A percentile compares a stretch with the other conserved stretches of the same genome.
These are phyloP conservation scores for Scylla paramamosain DNA, from an alignment of 1,140 invertebrate genomes.

Conservation along the genomic window DNA sequence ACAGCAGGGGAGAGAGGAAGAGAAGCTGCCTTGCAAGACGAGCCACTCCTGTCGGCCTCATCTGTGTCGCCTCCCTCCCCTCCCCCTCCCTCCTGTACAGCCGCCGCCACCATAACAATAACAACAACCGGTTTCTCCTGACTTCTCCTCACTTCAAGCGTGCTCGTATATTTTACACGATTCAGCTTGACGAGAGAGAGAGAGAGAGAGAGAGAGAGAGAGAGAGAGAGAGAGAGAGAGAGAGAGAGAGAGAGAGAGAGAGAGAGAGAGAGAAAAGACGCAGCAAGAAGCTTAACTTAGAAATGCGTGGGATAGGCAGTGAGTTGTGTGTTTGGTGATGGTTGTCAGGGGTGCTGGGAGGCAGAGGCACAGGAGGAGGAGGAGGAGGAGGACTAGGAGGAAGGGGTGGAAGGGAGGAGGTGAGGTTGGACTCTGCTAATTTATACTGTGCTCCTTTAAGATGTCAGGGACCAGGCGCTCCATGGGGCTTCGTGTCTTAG, in stretches of 20 bases:
- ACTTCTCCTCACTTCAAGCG: too few relatives aligned
- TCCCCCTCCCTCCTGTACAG: too few relatives aligned
- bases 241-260: not conserved
- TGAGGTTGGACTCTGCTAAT: conserved; percentile 35
- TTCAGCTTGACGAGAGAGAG: too few relatives aligned
- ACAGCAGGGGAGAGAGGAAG: not conserved
- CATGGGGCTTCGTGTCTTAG: conserved; percentile 49
- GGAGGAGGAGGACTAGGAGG: not conserved
- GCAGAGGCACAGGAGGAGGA: not conserved
- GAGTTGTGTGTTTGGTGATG: not conserved
- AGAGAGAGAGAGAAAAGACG: not conserved
- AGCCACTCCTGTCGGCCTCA: not conserved
- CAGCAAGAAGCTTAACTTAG: not conserved
- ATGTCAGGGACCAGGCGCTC: conserved; percentile 30
- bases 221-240: not conserved
- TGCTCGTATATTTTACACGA: too few relatives aligned
- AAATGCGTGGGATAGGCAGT: not conserved
- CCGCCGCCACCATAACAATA: too few relatives aligned
- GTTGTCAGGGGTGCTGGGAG: not conserved
- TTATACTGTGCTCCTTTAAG: conserved; percentile 26
- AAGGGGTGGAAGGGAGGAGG: not conserved
- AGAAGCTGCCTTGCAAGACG: not conserved
- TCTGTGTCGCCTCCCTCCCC: too few relatives aligned
- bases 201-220: too few relatives aligned
- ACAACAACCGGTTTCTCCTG: too few relatives aligned